Evolutionary conservation across 2,113 vertebrate species (phyloP).

Genomic region (Chloroceryle aenea): DNA sequence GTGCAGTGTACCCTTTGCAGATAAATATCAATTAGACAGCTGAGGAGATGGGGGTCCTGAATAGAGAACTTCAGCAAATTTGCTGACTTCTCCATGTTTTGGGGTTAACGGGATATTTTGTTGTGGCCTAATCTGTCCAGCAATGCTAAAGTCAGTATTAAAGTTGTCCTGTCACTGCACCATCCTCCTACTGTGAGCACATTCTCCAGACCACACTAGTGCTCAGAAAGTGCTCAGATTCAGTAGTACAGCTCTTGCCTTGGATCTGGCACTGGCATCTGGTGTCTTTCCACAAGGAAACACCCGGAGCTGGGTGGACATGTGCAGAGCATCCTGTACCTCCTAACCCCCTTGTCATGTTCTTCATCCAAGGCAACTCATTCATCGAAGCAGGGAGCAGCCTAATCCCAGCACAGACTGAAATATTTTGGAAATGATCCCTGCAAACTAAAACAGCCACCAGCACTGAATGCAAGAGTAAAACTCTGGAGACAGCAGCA

Average conservation of each 20-base stretch:
- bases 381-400: background rate
- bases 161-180: background rate
- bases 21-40: background rate
- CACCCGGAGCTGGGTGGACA: background rate
- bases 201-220: background rate
- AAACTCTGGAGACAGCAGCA: background rate
- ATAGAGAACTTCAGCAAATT: background rate
- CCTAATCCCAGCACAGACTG: background rate
- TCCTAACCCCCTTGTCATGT: background rate
- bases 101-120: background rate
- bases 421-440: background rate
- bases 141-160: background rate
- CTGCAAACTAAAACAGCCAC: background rate
- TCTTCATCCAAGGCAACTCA: conserved; percentile 12
- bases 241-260: background rate
- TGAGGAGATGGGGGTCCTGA: background rate
- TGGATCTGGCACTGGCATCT: background rate
- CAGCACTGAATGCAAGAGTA: background rate
- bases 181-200: background rate
- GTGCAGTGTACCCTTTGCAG: background rate
- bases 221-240: background rate
- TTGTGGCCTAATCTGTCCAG: background rate
- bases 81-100: background rate
- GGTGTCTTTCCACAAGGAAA: conserved; percentile 29
- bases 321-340: conserved; percentile 16